Evolutionary conservation across 2,797 vertebrate species (phyloP).

Genomic region (Hypotaenidia okinawae): DNA sequence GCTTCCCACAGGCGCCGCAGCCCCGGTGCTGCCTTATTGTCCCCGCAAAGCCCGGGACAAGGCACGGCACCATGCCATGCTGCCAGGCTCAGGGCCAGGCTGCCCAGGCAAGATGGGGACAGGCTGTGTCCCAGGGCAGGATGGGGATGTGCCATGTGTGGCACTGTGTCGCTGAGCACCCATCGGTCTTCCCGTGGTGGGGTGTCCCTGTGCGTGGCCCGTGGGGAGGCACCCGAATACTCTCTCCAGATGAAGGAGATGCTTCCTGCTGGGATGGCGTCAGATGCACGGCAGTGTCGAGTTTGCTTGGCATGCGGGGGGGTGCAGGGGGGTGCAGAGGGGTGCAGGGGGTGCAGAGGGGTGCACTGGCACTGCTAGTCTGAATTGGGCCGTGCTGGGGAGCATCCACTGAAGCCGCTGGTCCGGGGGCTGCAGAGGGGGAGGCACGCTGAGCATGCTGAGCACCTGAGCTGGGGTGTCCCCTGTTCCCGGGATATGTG

Average conservation of each 20-base stretch:
- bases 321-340: too few relatives aligned
- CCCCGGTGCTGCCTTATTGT: background rate
- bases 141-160: too few relatives aligned
- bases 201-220: background rate
- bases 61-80: accelerated
- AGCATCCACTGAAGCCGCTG: background rate
- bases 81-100: background rate
- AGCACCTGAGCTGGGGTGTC: background rate
- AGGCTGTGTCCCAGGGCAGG: too few relatives aligned
- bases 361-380: background rate
- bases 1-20: background rate
- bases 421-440: background rate
- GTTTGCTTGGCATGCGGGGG: background rate
- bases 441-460: background rate
- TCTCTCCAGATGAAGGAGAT: background rate
- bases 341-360: background rate
- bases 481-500: too few relatives aligned
- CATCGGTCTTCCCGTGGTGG: background rate
- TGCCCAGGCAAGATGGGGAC: background rate
- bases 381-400: background rate
- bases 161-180: background rate
- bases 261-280: background rate
- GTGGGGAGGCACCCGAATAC: background rate
- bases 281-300: background rate
- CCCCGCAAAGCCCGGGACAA: background rate